Evolutionary conservation across 2,113 vertebrate species (phyloP).

Genomic region (Ciconia boyciana): DNA sequence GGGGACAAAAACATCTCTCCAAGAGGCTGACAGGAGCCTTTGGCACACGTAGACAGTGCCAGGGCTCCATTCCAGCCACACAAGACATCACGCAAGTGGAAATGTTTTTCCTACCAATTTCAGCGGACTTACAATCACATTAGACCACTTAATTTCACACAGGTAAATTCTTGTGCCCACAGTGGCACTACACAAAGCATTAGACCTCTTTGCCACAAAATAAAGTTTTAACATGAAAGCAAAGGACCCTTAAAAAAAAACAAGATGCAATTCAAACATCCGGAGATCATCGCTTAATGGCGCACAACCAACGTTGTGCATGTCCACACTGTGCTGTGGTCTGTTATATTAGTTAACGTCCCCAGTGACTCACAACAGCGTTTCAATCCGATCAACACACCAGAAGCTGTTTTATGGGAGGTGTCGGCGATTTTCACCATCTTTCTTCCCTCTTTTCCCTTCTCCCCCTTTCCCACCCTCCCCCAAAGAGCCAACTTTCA

Average conservation of each 20-base stretch:
- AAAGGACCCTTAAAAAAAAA: neutral
- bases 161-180: neutral
- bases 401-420: neutral
- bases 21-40: neutral
- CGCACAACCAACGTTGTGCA: fast-evolving
- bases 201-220: neutral
- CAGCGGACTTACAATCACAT: neutral
- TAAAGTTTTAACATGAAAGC: neutral
- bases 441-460: neutral
- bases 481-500: neutral
- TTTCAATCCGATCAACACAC: neutral
- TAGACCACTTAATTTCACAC: neutral
- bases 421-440: neutral
- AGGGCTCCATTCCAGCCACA: neutral
- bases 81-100: neutral
- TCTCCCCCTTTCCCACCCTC: neutral
- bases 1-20: neutral
- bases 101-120: neutral
- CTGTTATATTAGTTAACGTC: neutral
- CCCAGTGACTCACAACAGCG: neutral
- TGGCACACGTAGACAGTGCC: neutral
- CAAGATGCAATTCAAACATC: neutral
- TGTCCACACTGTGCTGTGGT: neutral
- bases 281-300: neutral
- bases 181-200: neutral